phyloP scores from a whole-genome alignment of 2,888 invertebrate genomes.

The Zygogramma bicolorata region DNA sequence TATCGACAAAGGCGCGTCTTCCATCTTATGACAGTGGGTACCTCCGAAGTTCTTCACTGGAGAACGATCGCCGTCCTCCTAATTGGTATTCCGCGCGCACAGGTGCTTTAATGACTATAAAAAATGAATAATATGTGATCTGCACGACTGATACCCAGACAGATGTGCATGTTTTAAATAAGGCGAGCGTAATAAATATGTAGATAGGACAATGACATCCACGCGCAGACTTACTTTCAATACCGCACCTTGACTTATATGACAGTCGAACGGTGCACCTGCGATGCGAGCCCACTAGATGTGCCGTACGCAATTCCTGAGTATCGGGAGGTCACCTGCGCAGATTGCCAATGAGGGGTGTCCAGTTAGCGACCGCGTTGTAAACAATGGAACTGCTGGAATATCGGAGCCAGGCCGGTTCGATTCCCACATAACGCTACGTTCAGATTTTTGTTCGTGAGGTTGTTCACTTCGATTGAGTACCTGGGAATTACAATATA shows the following conservation, averaged over 20 bases:
- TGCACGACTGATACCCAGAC: constrained; percentile 40
- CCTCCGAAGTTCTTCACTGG: not conserved
- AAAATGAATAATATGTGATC: constrained; percentile 39
- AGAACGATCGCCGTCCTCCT: constrained; percentile 13
- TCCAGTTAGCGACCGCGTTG: not conserved
- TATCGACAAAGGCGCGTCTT: too few relatives aligned
- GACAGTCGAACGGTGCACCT: constrained; percentile 58
- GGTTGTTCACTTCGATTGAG: too few relatives aligned
- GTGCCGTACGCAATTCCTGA: constrained; percentile 46
- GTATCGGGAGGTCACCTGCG: constrained; percentile 18
- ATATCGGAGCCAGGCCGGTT: not conserved
- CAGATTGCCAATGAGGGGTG: not conserved
- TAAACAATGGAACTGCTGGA: not conserved
- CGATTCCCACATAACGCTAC: not conserved
- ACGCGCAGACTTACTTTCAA: constrained; percentile 55
- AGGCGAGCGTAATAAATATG: constrained; percentile 53
- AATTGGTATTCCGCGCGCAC: constrained; percentile 36
- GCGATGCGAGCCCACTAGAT: constrained; percentile 49
- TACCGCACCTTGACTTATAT: constrained; percentile 59
- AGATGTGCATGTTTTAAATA: constrained; percentile 45
- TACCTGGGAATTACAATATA: too few relatives aligned
- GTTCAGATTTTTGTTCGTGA: too few relatives aligned
- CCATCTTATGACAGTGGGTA: not conserved
- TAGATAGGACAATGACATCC: constrained; percentile 59
- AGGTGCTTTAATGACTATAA: constrained; percentile 40